Evolutionary conservation across 2,797 vertebrate genomes (phyloP), one percentile per base, ranked within the genome.

Genomic region (Apogon talboti): DNA sequence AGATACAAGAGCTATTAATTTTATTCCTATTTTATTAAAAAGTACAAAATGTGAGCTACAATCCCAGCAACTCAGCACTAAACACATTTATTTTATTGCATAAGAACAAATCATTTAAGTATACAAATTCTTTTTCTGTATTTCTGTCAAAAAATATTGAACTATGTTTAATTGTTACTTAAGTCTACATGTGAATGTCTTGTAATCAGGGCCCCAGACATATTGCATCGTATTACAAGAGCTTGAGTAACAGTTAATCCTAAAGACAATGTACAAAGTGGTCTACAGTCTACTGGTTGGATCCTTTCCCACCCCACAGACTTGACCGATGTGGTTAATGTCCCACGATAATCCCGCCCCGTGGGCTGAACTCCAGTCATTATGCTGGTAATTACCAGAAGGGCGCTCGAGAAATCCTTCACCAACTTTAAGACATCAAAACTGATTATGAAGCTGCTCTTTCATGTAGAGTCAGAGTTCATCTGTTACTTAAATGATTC

Each of bases 381-480:
- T 75, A 84, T 21, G 49, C 44, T 66, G 69, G 82, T 73, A 88
- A 85, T 90, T 83, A 91, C 73, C 74, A 50, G 48, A 74, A 56
- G 52, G 53, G 81, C 63, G 62, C 50, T 9, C 10, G 28, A 71
- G 72, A 86, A 91, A 84, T 81, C 78, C 58, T 66, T 76, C 67
- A 50, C 52, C 72, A 75, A 86, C 73, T 85, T 86, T 62, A 78
- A 85, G 81, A 77, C 72, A 78, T 90, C 82, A 82, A 54, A 87
- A 89, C 67, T 74, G 76, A 88, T 87, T 86, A 83, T 4, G 45
- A 47, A 75, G 56, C 74, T 18, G 60, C 47, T 43, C 79, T 86
- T 88, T 90, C 70, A 85, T 77, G 84, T 71, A 19, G 67, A 77
- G 87, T 90, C 87, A 89, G 80, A 82, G 87, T 88, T 91, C 81